These are phyloP conservation scores for Piezodorus guildinii DNA, from an alignment of 1,140 invertebrate genomes.

Conservation along the genomic window DNA sequence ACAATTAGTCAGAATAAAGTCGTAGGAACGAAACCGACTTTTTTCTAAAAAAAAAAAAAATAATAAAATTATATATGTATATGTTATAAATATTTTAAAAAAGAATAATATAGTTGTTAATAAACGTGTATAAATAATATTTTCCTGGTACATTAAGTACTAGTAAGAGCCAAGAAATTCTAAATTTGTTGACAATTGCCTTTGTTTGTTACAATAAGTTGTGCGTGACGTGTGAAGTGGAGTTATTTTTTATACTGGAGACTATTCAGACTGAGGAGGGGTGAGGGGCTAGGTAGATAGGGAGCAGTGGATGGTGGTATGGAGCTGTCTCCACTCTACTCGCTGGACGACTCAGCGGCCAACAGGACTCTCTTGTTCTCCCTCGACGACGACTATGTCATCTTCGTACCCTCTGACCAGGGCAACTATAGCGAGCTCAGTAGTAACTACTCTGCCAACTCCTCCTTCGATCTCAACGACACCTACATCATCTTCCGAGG, in stretches of 20 bases:
- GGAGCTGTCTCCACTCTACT: constrained; percentile 15
- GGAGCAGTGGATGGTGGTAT: constrained; percentile 9
- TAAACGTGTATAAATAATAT: constrained; percentile 19
- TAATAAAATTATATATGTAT: not conserved
- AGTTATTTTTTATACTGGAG: not conserved
- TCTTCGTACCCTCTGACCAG: constrained; percentile 20
- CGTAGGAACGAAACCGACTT: constrained; percentile 8
- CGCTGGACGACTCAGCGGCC: constrained; percentile 14
- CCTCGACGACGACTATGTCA: constrained; percentile 27
- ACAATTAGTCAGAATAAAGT: constrained; percentile 17
- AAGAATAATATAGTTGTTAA: constrained; percentile 15
- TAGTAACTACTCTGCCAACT: constrained; percentile 29
- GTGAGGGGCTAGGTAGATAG: not conserved
- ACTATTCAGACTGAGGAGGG: not conserved
- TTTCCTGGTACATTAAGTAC: not conserved
- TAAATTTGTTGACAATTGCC: constrained; percentile 12
- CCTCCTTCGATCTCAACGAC: constrained; percentile 29
- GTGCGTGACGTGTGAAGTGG: not conserved
- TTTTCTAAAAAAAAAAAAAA: constrained; percentile 19
- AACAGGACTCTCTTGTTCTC: constrained; percentile 23
- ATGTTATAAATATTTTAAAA: not conserved
- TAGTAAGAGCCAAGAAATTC: constrained; percentile 1
- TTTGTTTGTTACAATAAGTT: constrained; percentile 6
- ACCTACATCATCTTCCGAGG: constrained; percentile 31
- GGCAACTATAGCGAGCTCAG: constrained; percentile 13